A percentile compares a stretch with the other conserved stretches of the same genome.
These are phyloP conservation scores for Dichetophora obliterata DNA, from an alignment of 2,888 invertebrate genomes.

Conservation along the genomic window DNA sequence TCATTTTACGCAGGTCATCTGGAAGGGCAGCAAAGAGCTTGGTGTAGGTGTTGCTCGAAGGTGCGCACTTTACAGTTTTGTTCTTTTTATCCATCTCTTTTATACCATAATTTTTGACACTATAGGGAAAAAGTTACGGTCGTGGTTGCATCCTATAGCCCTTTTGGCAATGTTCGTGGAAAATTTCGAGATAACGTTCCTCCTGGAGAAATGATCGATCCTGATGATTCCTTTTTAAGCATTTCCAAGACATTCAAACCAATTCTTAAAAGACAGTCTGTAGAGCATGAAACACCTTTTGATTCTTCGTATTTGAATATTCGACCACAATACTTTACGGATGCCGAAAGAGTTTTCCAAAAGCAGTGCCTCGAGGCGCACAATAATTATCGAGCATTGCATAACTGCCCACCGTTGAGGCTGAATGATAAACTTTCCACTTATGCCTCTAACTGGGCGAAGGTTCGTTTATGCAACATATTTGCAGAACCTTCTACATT, in stretches of 20 bases:
- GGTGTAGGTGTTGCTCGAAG: constrained; percentile 78
- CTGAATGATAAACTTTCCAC: constrained; percentile 77
- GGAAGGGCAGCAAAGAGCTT: constrained; percentile 81
- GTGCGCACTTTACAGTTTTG: constrained; percentile 44
- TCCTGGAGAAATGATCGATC: constrained; percentile 51
- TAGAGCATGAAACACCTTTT: no score
- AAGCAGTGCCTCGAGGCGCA: constrained; percentile 68
- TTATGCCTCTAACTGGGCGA: constrained; percentile 81
- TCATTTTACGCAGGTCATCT: constrained; percentile 89
- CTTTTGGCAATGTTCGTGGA: constrained; percentile 86
- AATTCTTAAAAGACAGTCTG: no score
- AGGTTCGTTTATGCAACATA: constrained; percentile 61
- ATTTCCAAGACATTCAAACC: no score
- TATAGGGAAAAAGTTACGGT: constrained; percentile 73
- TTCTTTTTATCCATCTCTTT: neutral
- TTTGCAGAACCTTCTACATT: no score
- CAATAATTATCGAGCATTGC: constrained; percentile 78
- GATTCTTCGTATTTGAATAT: no score
- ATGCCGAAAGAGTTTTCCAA: no score
- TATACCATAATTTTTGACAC: neutral
- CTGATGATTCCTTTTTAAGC: no score
- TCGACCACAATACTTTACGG: no score
- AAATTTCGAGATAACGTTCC: constrained; percentile 82
- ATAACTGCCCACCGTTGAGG: constrained; percentile 78
- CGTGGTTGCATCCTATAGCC: neutral